Base-by-base conservation (phyloP, 2,888 invertebrate species). In the Himalopsyche tibetana region DNA sequence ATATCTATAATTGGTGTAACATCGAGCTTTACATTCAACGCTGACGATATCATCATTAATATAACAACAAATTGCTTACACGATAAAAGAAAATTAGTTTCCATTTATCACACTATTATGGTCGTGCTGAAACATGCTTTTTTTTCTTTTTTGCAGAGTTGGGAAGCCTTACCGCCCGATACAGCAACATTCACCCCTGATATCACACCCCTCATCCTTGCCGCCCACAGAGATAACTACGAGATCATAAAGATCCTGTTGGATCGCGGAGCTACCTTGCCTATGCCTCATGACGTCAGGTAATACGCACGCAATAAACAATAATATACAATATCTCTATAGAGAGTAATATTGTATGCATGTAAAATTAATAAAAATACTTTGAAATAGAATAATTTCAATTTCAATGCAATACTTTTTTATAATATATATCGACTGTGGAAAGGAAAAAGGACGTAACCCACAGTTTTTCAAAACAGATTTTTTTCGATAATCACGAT, bases 201-300 rank as follows among this genome's bases (percentile, higher is more conserved):
- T 93, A 99, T 99, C 91, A 99, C 99, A 5, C 99, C 99, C 17
- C 94, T 99, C 89, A 99, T 99, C 91, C 94, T 99, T 90, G 98
- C 99, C 38, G 99, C 99, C 87, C 99, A 99, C 93, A 95, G 98
- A 89, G 99, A 99, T 93, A 99, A 99, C 94, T 99, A 99, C 92
- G 99, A 99, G 94, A 99, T 99, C 91, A 99, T 99, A 91, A 99
- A 99, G 94, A 97, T 99, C 90, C 95, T 99, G 88, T 94, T 99
- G 90, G 99, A 99, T 94, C 95, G 99, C 88, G 99, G 99, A 84
- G 98, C 98, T 80, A 96, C 96, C 86, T 95, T 99, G 90, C 98
- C 98, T 19, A 97, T 98, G 95, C 98, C 98, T 82, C 98, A 98
- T 92, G 98, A 98, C 92, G 98, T 98, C 90, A 96, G 97, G 94